Evolutionary conservation across 2,888 invertebrate species (phyloP), one percentile per base, ranked within the genome.

Genomic region (Cantharis rufa): DNA sequence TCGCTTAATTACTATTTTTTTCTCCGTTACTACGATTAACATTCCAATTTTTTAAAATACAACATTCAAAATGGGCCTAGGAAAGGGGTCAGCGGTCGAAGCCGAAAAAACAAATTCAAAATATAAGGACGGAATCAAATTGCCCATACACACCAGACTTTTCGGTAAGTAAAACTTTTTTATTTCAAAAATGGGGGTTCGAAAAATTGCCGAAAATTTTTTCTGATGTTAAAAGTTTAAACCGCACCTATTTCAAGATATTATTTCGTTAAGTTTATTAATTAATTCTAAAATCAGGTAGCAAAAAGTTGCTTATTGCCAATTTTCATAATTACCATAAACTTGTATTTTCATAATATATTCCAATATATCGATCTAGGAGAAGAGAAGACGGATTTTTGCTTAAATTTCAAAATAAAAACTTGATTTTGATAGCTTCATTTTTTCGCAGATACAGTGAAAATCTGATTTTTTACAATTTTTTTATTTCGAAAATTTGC

Each of bases 81-180:
- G 75, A 70, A 70, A 71, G 15, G 75, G 75, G 62, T 32, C 71
- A 2, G 71, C 66, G 7, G 24, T 32, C 2, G 75, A 75, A 71
- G 68, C 75, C 11, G 69, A 71, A 68, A 71, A 16, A 10, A 62
- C 61, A 18, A 24, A 27, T 24, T 18, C 61, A 3, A 63, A 75
- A 13, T 16, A 48, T 13, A 27, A n/a, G 9, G 16, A 27, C 15
- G 63, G 63, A 4, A 15, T 11, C 18, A 18, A 71, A 63, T 13
- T 32, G 3, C 74, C 74, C 5, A 15, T 15, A 10, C 13, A 48
- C 11, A 24, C 16, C 15, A 3, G 24, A 10, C 10, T 21, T 27
- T 71, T 70, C 0, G 71, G 74, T 75, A 15, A 75, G 74, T 70
- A 21, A 4, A 21, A 15, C 10, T 32, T 27, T 64, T 18, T 7